Evolutionary conservation across 2,888 invertebrate species (phyloP).

Genomic region (Neoitamus cyanurus): DNA sequence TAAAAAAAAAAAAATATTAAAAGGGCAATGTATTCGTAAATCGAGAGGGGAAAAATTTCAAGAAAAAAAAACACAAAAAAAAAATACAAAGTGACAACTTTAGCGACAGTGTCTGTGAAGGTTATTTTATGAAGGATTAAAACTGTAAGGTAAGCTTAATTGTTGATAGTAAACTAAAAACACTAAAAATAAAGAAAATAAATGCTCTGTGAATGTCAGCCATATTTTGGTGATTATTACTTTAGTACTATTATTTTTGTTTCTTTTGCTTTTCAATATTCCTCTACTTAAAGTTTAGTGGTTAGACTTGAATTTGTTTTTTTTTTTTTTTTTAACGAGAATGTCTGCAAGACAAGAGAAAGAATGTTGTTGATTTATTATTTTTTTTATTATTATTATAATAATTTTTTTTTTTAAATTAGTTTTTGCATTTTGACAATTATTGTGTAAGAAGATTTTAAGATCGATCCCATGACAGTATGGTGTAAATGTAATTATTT

Average conservation of each 20-base stretch:
- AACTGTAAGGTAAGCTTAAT: constrained; percentile 2
- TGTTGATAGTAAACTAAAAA: neutral
- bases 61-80: neutral
- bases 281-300: neutral
- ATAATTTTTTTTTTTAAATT: too few relatives aligned
- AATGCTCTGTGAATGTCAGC: neutral
- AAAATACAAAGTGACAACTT: neutral
- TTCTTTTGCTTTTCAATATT: neutral
- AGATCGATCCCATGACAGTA: neutral
- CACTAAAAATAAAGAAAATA: neutral
- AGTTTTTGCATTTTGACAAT: neutral
- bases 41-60: neutral
- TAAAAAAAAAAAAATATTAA: neutral
- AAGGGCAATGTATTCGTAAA: neutral
- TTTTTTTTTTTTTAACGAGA: neutral
- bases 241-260: neutral
- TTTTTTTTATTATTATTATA: neutral
- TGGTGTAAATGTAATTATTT: neutral
- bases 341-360: neutral
- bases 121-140: neutral
- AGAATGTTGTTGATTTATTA: neutral
- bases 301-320: neutral
- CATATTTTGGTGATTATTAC: neutral
- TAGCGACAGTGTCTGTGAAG: neutral
- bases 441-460: neutral